Evolutionary conservation across 2,888 invertebrate species (phyloP).

Genomic region (Oxytorus armatus): DNA sequence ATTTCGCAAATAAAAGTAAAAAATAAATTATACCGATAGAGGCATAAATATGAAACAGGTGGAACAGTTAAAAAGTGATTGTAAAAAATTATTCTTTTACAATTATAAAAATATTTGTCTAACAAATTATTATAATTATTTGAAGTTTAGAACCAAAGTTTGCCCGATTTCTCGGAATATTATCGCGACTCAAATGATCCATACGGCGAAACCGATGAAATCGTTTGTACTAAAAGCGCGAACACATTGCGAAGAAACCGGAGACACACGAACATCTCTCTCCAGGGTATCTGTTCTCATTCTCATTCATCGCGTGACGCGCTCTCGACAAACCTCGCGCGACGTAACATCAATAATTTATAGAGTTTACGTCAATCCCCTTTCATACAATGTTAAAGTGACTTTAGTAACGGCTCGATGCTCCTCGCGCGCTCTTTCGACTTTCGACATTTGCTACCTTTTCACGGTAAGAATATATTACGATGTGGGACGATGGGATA

Average conservation of each 20-base stretch:
- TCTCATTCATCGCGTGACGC: conserved; percentile 57
- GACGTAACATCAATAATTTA: conserved; percentile 62
- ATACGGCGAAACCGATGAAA: neutral
- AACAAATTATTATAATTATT: too few species aligned
- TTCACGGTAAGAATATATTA: neutral
- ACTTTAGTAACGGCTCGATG: conserved; percentile 20
- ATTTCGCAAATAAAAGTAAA: too few species aligned
- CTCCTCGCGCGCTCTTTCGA: neutral
- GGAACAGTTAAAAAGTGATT: too few species aligned
- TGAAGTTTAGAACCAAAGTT: too few species aligned
- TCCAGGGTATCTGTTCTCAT: conserved; percentile 45
- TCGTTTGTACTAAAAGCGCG: neutral
- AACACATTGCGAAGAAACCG: conserved; percentile 16
- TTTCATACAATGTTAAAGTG: conserved; percentile 45
- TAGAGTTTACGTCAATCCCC: conserved; percentile 62
- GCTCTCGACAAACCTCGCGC: conserved; percentile 21
- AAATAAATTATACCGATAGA: too few species aligned
- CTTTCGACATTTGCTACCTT: neutral
- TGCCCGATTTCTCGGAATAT: too few species aligned
- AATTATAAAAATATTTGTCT: too few species aligned
- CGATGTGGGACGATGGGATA: too few species aligned
- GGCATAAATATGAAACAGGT: too few species aligned
- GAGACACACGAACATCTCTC: conserved; percentile 33
- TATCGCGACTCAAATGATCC: neutral
- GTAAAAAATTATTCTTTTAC: too few species aligned